These are phyloP conservation scores for Calyptommatus sinebrachiatus DNA, from an alignment of 2,113 vertebrate genomes.

Conservation along the genomic window DNA sequence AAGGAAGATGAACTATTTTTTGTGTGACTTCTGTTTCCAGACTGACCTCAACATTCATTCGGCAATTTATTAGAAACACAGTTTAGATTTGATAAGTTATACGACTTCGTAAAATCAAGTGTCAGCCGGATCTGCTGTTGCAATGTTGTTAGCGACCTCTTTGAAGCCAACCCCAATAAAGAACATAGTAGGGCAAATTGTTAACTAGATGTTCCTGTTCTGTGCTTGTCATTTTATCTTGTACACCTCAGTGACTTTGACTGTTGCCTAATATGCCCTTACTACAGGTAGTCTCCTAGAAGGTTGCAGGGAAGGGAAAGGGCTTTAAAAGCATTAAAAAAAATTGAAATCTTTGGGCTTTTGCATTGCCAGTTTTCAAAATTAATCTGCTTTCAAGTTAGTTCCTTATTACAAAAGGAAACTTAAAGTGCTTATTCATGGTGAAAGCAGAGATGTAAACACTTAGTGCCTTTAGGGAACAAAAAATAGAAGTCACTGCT, in stretches of 20 bases:
- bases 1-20: no score
- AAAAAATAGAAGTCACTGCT: background rate
- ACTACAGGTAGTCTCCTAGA: background rate
- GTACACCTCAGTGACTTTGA: no score
- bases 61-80: background rate
- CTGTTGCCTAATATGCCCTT: no score
- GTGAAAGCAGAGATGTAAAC: background rate
- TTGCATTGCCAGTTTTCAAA: background rate
- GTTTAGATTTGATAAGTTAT: background rate
- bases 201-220: background rate
- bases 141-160: background rate
- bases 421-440: background rate
- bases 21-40: background rate
- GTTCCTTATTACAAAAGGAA: background rate
- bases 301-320: no score
- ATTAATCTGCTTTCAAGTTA: background rate
- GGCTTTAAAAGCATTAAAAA: no score
- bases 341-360: no score
- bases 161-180: background rate
- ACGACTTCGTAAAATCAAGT: background rate
- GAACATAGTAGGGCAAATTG: background rate
- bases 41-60: background rate
- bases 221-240: background rate
- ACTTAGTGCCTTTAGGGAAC: background rate
- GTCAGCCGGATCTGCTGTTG: no score